Evolutionary conservation across 2,888 invertebrate species (phyloP).

Genomic region (Leptopilina syphax): DNA sequence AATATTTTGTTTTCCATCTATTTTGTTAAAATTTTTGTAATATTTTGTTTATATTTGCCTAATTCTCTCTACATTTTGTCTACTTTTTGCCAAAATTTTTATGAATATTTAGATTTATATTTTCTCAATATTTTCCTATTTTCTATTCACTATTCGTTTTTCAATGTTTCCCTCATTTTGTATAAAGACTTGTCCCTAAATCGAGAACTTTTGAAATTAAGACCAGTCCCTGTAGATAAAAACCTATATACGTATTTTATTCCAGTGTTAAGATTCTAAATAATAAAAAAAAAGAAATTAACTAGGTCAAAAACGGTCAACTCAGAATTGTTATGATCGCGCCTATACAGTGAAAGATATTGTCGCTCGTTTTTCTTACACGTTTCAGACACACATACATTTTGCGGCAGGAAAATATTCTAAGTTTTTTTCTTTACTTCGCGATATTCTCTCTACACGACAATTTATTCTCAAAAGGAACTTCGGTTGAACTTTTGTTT

Average conservation of each 20-base stretch:
- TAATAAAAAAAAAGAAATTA: not conserved
- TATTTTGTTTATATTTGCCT: too few species aligned
- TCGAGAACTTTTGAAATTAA: not conserved
- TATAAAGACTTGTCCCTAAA: not conserved
- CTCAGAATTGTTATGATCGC: constrained; percentile 47
- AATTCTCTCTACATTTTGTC: too few species aligned
- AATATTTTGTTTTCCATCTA: too few species aligned
- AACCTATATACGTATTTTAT: constrained; percentile 13
- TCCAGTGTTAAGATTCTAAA: constrained; percentile 13
- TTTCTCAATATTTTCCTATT: too few species aligned
- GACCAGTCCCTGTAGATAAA: constrained; percentile 1
- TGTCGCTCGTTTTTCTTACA: constrained; percentile 50
- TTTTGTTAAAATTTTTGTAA: too few species aligned
- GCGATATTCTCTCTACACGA: constrained; percentile 60
- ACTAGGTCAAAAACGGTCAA: constrained; percentile 38
- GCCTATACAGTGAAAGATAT: constrained; percentile 55
- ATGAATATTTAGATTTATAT: too few species aligned
- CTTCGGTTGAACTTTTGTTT: constrained; percentile 65
- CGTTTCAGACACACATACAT: constrained; percentile 59
- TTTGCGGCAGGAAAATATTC: constrained; percentile 68
- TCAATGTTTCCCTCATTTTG: constrained; percentile 12
- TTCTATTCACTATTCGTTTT: not conserved
- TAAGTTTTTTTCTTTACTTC: constrained; percentile 63
- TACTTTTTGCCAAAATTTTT: too few species aligned
- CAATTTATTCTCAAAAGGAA: constrained; percentile 70